Base-by-base conservation (phyloP, 2,113 vertebrate genomes). In the Peromyscus polionotus region DNA sequence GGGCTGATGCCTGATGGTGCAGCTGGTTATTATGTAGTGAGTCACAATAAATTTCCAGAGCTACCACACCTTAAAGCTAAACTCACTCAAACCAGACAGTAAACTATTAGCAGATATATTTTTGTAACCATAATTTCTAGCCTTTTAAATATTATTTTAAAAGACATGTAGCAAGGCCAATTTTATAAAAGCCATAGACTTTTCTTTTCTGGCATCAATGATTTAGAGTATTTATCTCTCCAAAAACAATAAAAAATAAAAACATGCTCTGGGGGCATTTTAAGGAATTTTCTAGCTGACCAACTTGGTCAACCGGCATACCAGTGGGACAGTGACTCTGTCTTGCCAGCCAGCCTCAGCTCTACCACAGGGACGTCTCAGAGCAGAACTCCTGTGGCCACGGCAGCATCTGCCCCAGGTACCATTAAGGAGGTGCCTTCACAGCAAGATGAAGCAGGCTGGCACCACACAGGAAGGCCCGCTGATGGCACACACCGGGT, bases 41-140 rank as follows among this genome's bases (percentile, higher is more conserved):
- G 96, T 99, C 98, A 99, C 88, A 65, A 96, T 96, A 98, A 98
- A 96, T 99, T 98, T 99, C 98, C 98, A 98, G 98, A 98, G 98
- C 98, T 96, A 97, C 99, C 98, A 98, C 98, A 99, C 98, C 98
- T 98, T 98, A 97, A 98, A 97, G 97, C 97, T 98, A 98, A 98
- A 98, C 97, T 98, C 98, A 94, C 97, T 98, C 96, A 98, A 98
- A 98, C 98, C 98, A 98, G 98, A 98, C 98, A 98, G 96, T 84
- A 85, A 98, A 98, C 96, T 98, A 98, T 98, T 98, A 98, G 97
- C 4, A 0, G 93, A 98, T 96, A 96, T 98, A 96, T 96, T 98
- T 97, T 96, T 80, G 96, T 92, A 92, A 87, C 93, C 63, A 96
- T 97, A 96, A 97, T 96, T 95, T 95, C 95, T 91, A 97, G 92